Conservation (phyloP, 2,888 invertebrate species). For the Hydraecia micacea region DNA sequence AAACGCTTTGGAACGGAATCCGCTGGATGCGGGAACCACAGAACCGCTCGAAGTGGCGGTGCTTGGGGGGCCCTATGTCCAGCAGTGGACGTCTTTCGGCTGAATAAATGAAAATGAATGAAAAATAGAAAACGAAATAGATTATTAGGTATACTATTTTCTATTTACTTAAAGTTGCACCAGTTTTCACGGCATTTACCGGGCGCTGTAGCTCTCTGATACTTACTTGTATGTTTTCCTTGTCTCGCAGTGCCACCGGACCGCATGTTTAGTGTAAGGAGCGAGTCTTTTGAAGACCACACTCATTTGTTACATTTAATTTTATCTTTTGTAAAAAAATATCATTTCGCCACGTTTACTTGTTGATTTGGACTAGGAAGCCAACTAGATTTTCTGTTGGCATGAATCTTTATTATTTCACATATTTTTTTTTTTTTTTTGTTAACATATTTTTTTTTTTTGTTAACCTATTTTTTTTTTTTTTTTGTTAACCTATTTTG, state of each 20-base stretch:
- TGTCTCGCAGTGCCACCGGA: conserved; percentile 49
- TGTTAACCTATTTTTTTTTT: too few species aligned
- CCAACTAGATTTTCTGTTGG: conserved; percentile 64
- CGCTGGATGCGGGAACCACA: too few species aligned
- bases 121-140: not conserved
- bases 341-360: conserved; percentile 37
- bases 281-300: conserved; percentile 56
- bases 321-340: conserved; percentile 35
- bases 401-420: not conserved
- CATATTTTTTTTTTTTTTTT: not conserved
- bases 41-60: too few species aligned
- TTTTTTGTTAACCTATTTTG: too few species aligned
- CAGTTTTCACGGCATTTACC: not conserved
- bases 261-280: conserved; percentile 26
- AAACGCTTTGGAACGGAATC: too few species aligned
- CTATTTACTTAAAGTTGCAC: not conserved
- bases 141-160: not conserved
- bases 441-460: too few species aligned
- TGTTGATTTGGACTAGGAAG: conserved; percentile 37
- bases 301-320: conserved; percentile 65
- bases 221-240: conserved; percentile 66
- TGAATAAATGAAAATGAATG: too few species aligned
- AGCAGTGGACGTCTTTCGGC: too few species aligned
- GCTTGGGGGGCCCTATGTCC: too few species aligned
- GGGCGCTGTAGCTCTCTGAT: not conserved